Evolutionary conservation across 2,113 vertebrate species (phyloP).

Genomic region (Lophius piscatorius): DNA sequence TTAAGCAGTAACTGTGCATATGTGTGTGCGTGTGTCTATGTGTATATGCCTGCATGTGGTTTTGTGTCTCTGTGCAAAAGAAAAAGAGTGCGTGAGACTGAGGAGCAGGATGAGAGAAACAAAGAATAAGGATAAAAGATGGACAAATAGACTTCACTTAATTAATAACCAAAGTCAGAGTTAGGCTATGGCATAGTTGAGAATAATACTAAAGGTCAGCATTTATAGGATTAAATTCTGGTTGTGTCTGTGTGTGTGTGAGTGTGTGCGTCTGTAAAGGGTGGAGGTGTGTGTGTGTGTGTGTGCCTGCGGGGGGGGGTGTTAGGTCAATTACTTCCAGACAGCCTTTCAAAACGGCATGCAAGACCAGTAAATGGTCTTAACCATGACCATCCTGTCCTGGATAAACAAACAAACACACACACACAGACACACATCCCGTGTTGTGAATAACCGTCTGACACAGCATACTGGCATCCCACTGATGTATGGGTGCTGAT

Average conservation of each 20-base stretch:
- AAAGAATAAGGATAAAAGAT: too few relatives aligned
- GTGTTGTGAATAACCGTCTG: constrained; percentile 30
- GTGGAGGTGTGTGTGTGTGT: not conserved
- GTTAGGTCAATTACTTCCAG: constrained; percentile 37
- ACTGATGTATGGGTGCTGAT: constrained; percentile 43
- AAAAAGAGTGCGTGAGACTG: too few relatives aligned
- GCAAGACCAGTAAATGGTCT: constrained; percentile 47
- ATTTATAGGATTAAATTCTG: constrained; percentile 30
- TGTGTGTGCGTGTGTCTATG: constrained; percentile 5
- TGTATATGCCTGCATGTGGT: too few relatives aligned
- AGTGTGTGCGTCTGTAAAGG: constrained; percentile 4
- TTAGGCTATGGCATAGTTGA: constrained; percentile 10
- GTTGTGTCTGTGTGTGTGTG: not conserved
- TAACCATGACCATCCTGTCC: constrained; percentile 45
- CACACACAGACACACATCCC: constrained; percentile 27
- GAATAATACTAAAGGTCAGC: constrained; percentile 32
- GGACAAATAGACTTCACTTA: constrained; percentile 16
- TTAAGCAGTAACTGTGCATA: constrained; percentile 1
- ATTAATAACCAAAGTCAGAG: not conserved
- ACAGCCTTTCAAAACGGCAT: constrained; percentile 35
- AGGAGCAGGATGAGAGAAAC: too few relatives aligned
- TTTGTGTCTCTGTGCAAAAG: too few relatives aligned
- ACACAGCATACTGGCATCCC: constrained; percentile 27
- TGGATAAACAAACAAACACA: constrained; percentile 26
- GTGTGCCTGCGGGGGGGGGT: not conserved